Conservation (phyloP, 2,113 vertebrate species). For the Herpailurus yagouaroundi region DNA sequence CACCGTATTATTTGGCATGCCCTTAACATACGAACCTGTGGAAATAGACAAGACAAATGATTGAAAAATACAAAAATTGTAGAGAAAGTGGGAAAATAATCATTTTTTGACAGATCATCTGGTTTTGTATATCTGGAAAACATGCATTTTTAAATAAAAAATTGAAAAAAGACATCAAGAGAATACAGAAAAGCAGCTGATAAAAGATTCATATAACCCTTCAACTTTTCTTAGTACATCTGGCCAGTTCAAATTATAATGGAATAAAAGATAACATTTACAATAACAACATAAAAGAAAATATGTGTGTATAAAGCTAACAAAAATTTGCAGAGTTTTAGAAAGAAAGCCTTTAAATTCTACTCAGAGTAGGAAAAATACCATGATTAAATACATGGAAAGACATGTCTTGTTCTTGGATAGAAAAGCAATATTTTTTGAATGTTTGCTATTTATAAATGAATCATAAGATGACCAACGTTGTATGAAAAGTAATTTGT, state of each 20-base stretch:
- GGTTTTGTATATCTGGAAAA: not conserved
- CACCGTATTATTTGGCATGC: not conserved
- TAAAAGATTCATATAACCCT: not conserved
- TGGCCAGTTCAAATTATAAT: conserved; percentile 8
- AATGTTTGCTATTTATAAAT: not conserved
- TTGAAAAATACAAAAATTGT: not conserved
- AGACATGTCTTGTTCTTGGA: not conserved
- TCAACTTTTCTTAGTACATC: not conserved
- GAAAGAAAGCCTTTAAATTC: not conserved
- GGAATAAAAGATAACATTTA: not conserved
- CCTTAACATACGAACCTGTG: not conserved
- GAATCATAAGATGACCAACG: not conserved
- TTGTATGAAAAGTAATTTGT: not conserved
- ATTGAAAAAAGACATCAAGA: not conserved
- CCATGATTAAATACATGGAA: not conserved
- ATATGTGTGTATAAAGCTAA: not conserved
- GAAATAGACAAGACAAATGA: not conserved
- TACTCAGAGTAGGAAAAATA: not conserved
- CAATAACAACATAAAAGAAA: not conserved
- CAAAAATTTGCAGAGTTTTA: not conserved
- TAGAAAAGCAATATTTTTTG: not conserved
- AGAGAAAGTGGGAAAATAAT: not conserved
- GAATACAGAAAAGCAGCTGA: not conserved
- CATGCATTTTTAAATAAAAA: not conserved
- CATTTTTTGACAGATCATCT: not conserved